Percentiles rank a stretch among this genome's conserved stretches.
Conservation (phyloP, 2,888 invertebrate species). For the Ophion slaviceki region DNA sequence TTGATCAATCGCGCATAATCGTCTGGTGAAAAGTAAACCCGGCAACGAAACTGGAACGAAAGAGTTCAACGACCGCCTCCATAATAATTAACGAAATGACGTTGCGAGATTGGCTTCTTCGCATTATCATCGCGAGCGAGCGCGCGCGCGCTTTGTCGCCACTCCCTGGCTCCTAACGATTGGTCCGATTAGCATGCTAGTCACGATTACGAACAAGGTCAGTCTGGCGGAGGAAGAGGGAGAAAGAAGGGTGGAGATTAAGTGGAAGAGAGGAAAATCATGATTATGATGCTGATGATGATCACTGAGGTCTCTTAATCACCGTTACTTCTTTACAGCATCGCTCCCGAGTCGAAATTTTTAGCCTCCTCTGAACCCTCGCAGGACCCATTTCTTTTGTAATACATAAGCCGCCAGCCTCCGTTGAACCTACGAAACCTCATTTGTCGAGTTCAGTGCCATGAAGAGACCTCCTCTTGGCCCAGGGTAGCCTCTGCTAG, state of each 20-base stretch:
- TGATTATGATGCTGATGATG: background rate
- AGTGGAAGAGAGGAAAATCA: background rate
- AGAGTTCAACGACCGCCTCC: conserved; percentile 50
- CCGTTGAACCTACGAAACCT: too few species aligned
- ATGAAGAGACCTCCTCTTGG: too few species aligned
- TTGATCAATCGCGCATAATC: conserved; percentile 2
- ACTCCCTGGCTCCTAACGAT: conserved; percentile 36
- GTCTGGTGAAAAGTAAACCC: background rate
- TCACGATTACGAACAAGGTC: conserved; percentile 39
- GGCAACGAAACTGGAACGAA: background rate
- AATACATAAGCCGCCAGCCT: too few species aligned
- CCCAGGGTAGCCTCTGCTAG: too few species aligned
- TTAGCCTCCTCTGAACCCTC: too few species aligned
- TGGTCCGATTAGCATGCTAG: conserved; percentile 46
- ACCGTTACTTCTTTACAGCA: conserved; percentile 23
- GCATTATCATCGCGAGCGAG: conserved; percentile 6
- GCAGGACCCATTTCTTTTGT: too few species aligned
- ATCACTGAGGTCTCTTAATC: background rate
- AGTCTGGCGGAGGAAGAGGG: background rate
- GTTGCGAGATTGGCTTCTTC: conserved; percentile 36
- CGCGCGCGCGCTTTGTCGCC: background rate
- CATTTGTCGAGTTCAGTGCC: too few species aligned
- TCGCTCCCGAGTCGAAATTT: too few species aligned
- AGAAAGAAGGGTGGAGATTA: background rate
- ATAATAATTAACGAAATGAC: conserved; percentile 35